Percentiles rank a stretch among this genome's conserved stretches.
phyloP scores from a whole-genome alignment of 2,888 invertebrate genomes.

The Gastrophysa polygoni region DNA sequence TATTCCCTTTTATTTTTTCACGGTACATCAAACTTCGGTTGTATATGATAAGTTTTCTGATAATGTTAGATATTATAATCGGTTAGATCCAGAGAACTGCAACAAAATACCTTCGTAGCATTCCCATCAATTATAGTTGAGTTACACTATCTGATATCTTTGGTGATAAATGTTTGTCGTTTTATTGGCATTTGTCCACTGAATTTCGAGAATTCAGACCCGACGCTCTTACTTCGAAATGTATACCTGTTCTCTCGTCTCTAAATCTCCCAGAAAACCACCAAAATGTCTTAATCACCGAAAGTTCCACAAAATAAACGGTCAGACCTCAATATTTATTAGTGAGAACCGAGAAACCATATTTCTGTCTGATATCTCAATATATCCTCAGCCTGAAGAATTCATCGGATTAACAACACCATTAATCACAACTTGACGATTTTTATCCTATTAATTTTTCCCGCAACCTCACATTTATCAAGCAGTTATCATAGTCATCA shows the following conservation, averaged over 20 bases:
- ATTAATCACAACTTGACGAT: slow-evolving; percentile 14
- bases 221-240: neutral
- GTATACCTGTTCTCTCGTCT: neutral
- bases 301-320: slow-evolving; percentile 3
- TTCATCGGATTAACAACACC: slow-evolving; percentile 12
- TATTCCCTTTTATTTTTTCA: too few species aligned
- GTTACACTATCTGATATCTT: neutral
- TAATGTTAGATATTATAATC: too few species aligned
- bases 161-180: neutral
- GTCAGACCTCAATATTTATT: neutral
- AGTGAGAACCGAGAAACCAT: slow-evolving; percentile 4
- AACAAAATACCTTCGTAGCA: neutral
- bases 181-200: neutral
- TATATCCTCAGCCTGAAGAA: neutral
- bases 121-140: neutral
- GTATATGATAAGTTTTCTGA: too few species aligned
- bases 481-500: slow-evolving; percentile 17
- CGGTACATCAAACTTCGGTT: neutral
- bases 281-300: slow-evolving; percentile 10
- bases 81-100: neutral
- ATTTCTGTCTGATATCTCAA: slow-evolving; percentile 14
- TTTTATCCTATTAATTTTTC: slow-evolving; percentile 16
- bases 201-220: neutral
- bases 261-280: slow-evolving; percentile 4
- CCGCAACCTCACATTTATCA: slow-evolving; percentile 15